Conservation (phyloP, 1,140 invertebrate species). For the Heliothis virescens region DNA sequence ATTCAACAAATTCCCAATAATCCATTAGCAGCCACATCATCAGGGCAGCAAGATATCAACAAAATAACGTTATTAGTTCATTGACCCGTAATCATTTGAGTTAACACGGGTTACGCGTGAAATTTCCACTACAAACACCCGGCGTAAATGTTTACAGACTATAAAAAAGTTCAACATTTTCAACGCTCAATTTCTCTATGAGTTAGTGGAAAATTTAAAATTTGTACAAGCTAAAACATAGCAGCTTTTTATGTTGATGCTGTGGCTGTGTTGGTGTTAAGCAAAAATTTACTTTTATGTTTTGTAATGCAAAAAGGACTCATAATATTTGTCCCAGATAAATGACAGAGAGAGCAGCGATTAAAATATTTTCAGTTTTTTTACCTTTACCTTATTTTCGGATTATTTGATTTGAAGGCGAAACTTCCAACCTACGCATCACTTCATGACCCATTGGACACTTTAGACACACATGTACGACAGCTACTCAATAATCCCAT, state of each 20-base stretch:
- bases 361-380: too few species aligned
- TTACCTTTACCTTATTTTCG: too few species aligned
- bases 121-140: conserved; percentile 28
- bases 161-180: conserved; percentile 32
- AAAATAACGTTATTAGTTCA: conserved; percentile 1
- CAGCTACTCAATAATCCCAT: not conserved
- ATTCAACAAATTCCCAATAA: not conserved
- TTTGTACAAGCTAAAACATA: not conserved
- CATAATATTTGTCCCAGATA: too few species aligned
- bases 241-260: not conserved
- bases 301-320: not conserved
- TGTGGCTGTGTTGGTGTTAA: not conserved
- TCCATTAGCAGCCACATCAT: not conserved
- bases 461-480: not conserved
- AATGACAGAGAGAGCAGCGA: too few species aligned
- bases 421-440: too few species aligned
- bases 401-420: too few species aligned
- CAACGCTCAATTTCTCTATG: conserved; percentile 25
- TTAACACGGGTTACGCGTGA: conserved; percentile 11
- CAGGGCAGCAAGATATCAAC: conserved; percentile 7
- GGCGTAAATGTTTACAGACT: conserved; percentile 19
- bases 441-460: too few species aligned
- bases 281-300: not conserved
- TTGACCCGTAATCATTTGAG: conserved; percentile 2
- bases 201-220: conserved; percentile 1